Percentiles rank a stretch among this genome's conserved stretches.
Evolutionary conservation across 2,113 vertebrate genomes (phyloP).

Genomic region (Strigops habroptila): DNA sequence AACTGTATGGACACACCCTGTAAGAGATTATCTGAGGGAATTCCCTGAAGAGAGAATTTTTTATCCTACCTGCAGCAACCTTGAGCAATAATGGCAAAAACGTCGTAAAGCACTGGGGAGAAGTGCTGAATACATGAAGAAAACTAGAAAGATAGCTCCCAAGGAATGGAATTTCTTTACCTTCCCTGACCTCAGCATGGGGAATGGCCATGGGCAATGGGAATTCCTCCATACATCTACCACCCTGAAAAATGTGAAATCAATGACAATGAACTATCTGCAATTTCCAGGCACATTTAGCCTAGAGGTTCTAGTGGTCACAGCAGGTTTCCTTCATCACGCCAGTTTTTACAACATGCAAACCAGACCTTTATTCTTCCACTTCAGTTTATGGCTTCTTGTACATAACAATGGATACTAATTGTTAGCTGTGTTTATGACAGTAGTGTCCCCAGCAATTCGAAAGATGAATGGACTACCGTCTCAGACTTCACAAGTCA

Average conservation of each 20-base stretch:
- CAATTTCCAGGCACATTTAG: constrained; percentile 18
- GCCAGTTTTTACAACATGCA: not conserved
- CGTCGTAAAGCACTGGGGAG: not conserved
- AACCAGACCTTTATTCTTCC: not conserved
- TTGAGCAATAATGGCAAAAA: not conserved
- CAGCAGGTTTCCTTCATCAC: not conserved
- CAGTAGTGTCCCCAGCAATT: not conserved
- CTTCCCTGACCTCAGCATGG: not conserved
- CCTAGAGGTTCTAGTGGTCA: constrained; percentile 20
- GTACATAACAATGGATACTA: not conserved
- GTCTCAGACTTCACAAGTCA: not conserved
- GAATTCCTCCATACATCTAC: constrained; percentile 33
- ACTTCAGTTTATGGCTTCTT: constrained; percentile 9
- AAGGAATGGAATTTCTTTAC: constrained; percentile 38
- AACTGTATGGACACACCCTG: not conserved
- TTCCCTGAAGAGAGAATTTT: not conserved
- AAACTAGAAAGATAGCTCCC: not conserved
- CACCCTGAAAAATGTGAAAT: constrained; percentile 9
- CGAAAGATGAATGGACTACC: not conserved
- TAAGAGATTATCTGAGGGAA: not conserved
- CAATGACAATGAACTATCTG: constrained; percentile 23
- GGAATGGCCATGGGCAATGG: not conserved
- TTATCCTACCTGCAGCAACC: not conserved
- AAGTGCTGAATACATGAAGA: not conserved
- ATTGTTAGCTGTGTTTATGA: not conserved